Conservation (phyloP, 2,113 vertebrate species). For the Zosterops lateralis region DNA sequence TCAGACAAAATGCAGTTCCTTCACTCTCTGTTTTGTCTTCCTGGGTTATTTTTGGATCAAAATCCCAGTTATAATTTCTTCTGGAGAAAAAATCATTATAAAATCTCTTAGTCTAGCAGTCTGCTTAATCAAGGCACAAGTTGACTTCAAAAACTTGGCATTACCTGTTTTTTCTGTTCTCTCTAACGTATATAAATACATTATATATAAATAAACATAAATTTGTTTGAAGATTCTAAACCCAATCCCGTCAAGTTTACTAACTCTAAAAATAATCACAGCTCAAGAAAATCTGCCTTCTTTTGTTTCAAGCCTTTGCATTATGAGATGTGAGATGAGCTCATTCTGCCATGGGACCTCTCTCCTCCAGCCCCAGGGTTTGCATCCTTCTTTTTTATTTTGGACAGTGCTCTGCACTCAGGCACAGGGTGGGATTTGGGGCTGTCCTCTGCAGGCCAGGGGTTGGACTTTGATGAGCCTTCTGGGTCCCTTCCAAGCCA, state of each 20-base stretch:
- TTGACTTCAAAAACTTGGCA: background rate
- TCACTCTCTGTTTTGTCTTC: background rate
- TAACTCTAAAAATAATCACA: background rate
- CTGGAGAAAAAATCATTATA: background rate
- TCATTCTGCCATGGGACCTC: background rate
- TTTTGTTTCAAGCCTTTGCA: background rate
- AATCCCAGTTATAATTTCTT: background rate
- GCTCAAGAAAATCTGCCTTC: background rate
- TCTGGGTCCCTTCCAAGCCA: background rate
- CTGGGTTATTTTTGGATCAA: background rate
- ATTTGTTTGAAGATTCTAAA: background rate
- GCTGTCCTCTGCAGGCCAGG: background rate
- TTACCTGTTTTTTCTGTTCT: background rate
- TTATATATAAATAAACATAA: background rate
- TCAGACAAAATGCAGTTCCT: background rate
- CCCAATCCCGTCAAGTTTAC: background rate
- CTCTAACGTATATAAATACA: background rate
- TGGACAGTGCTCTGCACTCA: accelerated
- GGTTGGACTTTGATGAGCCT: background rate
- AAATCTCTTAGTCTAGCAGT: background rate
- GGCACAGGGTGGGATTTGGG: background rate
- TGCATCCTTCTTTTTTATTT: background rate
- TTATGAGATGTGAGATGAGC: background rate
- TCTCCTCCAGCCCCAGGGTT: background rate
- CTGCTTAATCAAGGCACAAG: background rate